Percentiles rank a stretch among this genome's conserved stretches.
These are phyloP conservation scores for Rhadinocentrus ornatus DNA, from an alignment of 2,797 vertebrate genomes.

Conservation along the genomic window DNA sequence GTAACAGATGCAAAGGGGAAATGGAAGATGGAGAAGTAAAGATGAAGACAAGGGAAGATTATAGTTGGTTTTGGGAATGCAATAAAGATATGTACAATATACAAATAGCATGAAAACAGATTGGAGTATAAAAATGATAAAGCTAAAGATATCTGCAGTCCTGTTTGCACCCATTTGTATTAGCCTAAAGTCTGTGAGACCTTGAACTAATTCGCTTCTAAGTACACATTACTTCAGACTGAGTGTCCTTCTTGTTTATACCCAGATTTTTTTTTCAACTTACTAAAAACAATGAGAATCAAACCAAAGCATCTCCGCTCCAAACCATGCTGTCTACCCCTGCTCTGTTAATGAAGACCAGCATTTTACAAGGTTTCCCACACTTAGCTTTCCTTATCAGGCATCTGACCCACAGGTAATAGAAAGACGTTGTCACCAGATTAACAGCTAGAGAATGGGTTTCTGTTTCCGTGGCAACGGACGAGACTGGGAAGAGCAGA, in stretches of 20 bases:
- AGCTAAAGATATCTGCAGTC: too few relatives aligned
- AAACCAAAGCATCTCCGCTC: background rate
- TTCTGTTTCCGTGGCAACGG: slow-evolving; percentile 75
- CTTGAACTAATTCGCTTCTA: background rate
- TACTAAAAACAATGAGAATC: background rate
- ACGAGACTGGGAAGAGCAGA: slow-evolving; percentile 32
- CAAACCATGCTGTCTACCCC: slow-evolving; percentile 1
- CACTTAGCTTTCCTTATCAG: slow-evolving; percentile 68
- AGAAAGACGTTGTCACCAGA: slow-evolving; percentile 79
- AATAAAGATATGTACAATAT: background rate
- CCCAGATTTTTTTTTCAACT: background rate
- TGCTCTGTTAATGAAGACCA: slow-evolving; percentile 26
- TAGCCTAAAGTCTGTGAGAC: too few relatives aligned
- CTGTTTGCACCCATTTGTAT: too few relatives aligned
- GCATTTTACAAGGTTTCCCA: slow-evolving; percentile 57
- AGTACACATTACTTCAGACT: background rate
- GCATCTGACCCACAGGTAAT: slow-evolving; percentile 72
- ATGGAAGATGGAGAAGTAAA: background rate
- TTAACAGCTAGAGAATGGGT: slow-evolving; percentile 66
- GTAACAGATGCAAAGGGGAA: background rate
- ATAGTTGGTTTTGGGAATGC: background rate
- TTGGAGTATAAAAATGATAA: background rate
- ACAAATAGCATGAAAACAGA: background rate
- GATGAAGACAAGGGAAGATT: slow-evolving; percentile 13
- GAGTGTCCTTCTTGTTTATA: background rate